Percentiles rank a stretch among this genome's conserved stretches.
Conservation (phyloP, 2,888 invertebrate genomes). For the Amiota minor region DNA sequence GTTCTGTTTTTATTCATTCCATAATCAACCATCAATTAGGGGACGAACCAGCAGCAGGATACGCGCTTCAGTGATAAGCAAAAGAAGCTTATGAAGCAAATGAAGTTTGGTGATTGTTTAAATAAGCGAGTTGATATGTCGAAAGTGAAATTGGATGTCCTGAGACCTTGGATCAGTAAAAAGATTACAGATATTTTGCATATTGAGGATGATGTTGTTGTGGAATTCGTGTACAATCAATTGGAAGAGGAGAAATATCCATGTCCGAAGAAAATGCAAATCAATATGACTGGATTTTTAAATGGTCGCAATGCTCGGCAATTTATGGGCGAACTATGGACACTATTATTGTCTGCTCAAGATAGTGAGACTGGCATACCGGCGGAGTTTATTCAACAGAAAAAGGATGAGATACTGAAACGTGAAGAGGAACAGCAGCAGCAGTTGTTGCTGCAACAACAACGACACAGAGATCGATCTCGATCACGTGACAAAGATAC, state of each 20-base stretch:
- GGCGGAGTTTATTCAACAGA: constrained; percentile 92
- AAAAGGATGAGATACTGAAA: constrained; percentile 96
- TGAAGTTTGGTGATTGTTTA: constrained; percentile 97
- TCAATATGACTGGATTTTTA: constrained; percentile 98
- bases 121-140: constrained; percentile 98
- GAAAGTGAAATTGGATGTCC: constrained; percentile 96
- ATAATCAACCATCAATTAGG: constrained; percentile 77
- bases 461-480: constrained; percentile 65
- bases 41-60: constrained; percentile 98
- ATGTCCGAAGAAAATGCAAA: constrained; percentile 99
- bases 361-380: constrained; percentile 97
- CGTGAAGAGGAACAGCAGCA: constrained; percentile 75
- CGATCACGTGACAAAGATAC: constrained; percentile 67
- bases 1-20: constrained; percentile 33
- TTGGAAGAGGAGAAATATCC: constrained; percentile 94
- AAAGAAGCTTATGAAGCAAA: constrained; percentile 98
- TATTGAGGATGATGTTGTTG: constrained; percentile 98
- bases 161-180: constrained; percentile 99
- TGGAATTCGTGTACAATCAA: constrained; percentile 99
- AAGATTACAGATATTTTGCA: constrained; percentile 96
- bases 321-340: constrained; percentile 99
- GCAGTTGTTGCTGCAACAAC: constrained; percentile 43
- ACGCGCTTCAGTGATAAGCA: constrained; percentile 99
- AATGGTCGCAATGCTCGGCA: constrained; percentile 97
- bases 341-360: constrained; percentile 93